Evolutionary conservation across 2,888 invertebrate species (phyloP).

Genomic region (Venusia cambrica): DNA sequence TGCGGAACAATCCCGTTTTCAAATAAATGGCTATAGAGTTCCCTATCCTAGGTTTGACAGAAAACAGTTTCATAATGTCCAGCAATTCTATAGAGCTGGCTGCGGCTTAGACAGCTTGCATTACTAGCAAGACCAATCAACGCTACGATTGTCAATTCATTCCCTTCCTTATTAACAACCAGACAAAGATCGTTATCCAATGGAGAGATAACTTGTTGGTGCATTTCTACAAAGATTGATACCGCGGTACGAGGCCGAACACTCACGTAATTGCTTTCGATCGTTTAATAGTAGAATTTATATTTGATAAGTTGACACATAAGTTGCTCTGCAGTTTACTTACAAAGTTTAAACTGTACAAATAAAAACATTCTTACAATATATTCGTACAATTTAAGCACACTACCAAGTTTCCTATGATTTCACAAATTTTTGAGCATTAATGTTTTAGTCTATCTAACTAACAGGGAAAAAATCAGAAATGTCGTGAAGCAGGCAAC

Average conservation of each 20-base stretch:
- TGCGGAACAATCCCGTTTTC: conserved; percentile 25
- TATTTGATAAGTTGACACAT: conserved; percentile 67
- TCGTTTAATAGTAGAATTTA: conserved; percentile 74
- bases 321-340: too few relatives aligned
- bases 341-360: too few relatives aligned
- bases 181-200: conserved; percentile 66
- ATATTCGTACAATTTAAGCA: too few relatives aligned
- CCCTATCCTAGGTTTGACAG: conserved; percentile 46
- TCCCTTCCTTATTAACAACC: conserved; percentile 55
- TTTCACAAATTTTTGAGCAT: too few relatives aligned
- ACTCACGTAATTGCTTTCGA: conserved; percentile 72
- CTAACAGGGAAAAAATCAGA: too few relatives aligned
- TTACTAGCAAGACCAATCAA: conserved; percentile 53
- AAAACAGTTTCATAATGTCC: conserved; percentile 61
- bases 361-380: too few relatives aligned
- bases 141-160: conserved; percentile 52
- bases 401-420: too few relatives aligned
- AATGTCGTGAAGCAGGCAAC: too few relatives aligned
- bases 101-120: conserved; percentile 46
- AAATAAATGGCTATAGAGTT: conserved; percentile 28
- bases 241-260: conserved; percentile 60
- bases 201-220: conserved; percentile 43
- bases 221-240: conserved; percentile 54
- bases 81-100: conserved; percentile 50
- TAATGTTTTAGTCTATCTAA: too few relatives aligned